Base-by-base conservation (phyloP, 1,140 invertebrate species). In the Macrobrachium rosenbergii region DNA sequence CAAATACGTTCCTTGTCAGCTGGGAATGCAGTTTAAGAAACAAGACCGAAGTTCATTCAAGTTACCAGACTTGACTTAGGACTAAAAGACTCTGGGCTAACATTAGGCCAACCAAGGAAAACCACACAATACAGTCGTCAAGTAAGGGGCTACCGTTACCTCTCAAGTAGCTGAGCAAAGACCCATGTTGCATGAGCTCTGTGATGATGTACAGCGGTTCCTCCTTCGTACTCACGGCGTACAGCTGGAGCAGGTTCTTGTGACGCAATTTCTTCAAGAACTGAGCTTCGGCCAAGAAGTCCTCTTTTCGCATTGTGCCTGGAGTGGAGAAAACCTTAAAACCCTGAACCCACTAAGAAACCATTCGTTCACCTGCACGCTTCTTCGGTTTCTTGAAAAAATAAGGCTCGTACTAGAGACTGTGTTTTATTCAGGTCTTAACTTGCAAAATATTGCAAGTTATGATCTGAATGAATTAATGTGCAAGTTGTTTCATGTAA, bases 211-310 rank as follows among this genome's bases (percentile, higher is more conserved):
- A 98, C 21, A 98, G 96, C 2, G 97, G 97, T 91, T 98, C 97
- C 91, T 98, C 96, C 91, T 96, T 95, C 5, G 97, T 98, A 91
- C 97, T 98, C 2, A 99, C 97, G 0, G 97, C 97, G 92, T 97
- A 98, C 0, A 98, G 92, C 2, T 97, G 97, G 17, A 99, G 98
- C 62, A 99, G 93, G 84, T 98, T 96, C 91, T 98, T 96, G 92
- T 99, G 98, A 83, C 97, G 94, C 92, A 99, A 98, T 92, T 98
- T 97, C 91, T 99, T 99, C 98, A 99, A 99, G 62, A 99, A 99
- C 62, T 96, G 95, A 8, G 98, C 98, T 92, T 99, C 98, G 92
- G 97, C 95, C 0, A 99, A 93, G 93, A 99, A 99, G 10, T 97
- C 98, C 90, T 97, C 95, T 5, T 96, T 96, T 16, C 96, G 98